A percentile compares a stretch with the other conserved stretches of the same genome.
These are phyloP conservation scores for Apteryx owenii DNA, from an alignment of 2,113 vertebrate species.

Conservation along the genomic window DNA sequence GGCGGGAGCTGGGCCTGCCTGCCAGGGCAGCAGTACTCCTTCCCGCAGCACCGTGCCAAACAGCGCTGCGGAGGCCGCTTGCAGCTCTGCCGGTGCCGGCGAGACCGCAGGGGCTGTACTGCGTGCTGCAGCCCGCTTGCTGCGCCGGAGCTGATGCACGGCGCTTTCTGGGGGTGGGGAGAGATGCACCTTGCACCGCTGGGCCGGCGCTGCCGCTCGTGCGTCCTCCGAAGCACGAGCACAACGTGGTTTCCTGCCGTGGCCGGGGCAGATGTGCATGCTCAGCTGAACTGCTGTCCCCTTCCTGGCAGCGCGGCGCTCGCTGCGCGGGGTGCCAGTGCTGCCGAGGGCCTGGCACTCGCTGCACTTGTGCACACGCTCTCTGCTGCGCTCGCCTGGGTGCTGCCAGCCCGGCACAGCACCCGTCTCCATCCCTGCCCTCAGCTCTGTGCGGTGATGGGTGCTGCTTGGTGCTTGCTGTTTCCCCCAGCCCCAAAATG, in stretches of 20 bases:
- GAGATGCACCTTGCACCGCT: not conserved
- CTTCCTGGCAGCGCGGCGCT: not conserved
- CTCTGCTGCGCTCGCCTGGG: not conserved
- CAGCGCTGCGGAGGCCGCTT: not conserved
- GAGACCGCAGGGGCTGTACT: fast-evolving
- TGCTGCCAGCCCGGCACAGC: not conserved
- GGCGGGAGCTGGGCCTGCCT: not conserved
- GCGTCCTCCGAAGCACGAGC: fast-evolving
- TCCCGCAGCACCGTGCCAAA: too few species aligned
- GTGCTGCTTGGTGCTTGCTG: too few species aligned
- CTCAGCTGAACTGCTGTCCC: not conserved
- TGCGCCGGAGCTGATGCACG: not conserved
- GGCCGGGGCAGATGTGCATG: not conserved
- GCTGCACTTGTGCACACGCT: not conserved
- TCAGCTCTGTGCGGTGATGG: too few species aligned
- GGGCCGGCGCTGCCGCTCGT: not conserved
- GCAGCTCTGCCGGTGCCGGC: not conserved
- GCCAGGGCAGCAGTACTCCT: too few species aligned
- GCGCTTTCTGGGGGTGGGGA: not conserved
- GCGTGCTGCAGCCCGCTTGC: not conserved
- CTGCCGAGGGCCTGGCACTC: not conserved
- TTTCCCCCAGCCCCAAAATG: too few species aligned
- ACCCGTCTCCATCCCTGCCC: too few species aligned
- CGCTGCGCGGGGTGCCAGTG: fast-evolving
- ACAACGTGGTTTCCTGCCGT: not conserved